Percentiles rank a stretch among this genome's conserved stretches.
Conservation (phyloP, 92 coral and sea anemone species). For the Epizoanthus scotinus region DNA sequence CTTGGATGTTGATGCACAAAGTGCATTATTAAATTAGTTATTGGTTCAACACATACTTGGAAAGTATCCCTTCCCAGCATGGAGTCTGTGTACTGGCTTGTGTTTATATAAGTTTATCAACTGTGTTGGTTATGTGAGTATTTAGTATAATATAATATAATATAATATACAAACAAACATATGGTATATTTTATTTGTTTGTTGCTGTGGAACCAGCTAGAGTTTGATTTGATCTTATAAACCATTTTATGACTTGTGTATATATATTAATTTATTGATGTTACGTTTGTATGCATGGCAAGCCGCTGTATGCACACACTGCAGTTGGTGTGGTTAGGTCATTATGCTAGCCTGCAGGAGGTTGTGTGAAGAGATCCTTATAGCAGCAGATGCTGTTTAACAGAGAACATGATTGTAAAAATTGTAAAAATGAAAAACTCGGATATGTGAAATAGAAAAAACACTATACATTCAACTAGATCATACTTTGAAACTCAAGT, state of each 20-base stretch:
- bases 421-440: conserved; percentile 26
- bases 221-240: background rate
- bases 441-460: conserved; percentile 2
- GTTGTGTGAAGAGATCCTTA: conserved; percentile 9
- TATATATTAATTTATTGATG: conserved; percentile 3
- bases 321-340: background rate
- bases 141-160: background rate
- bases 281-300: background rate
- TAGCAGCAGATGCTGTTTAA: background rate
- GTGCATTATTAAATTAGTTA: background rate
- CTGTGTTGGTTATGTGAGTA: background rate
- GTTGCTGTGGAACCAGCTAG: conserved; percentile 18
- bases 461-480: conserved; percentile 11
- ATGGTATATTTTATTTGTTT: background rate
- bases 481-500: background rate
- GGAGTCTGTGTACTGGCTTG: background rate
- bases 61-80: background rate
- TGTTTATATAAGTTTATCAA: conserved; percentile 18
- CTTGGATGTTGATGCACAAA: background rate
- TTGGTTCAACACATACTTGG: background rate
- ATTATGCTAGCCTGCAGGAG: background rate
- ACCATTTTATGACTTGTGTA: conserved; percentile 2
- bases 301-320: background rate
- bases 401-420: conserved; percentile 21
- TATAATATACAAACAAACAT: background rate